Evolutionary conservation across 2,113 vertebrate species (phyloP), one percentile per base, ranked within the genome.

Genomic region (Alligator mississippiensis): DNA sequence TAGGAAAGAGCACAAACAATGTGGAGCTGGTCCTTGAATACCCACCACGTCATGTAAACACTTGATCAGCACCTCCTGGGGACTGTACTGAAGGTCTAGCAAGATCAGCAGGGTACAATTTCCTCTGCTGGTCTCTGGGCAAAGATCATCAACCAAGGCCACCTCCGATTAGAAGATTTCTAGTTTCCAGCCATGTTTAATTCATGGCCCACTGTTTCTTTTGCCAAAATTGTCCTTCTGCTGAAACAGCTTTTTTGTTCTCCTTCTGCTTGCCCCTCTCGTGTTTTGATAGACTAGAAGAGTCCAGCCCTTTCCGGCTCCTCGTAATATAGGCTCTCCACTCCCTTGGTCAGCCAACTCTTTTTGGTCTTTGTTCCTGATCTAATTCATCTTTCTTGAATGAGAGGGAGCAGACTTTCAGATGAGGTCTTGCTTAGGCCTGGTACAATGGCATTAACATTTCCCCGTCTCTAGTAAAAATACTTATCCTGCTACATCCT

Each of bases 371-470:
- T 47, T 70, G 30, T 16, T 81, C 11, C 1, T 9, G 15, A 86
- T 62, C n/a, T 70, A 72, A 60, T 57, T 57, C 7, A 4, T 12
- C 28, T 62, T 64, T 38, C 16, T 62, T 62, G 38, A 81, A 18
- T 10, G 15, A 5, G 19, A 17, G n/a, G 68, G 27, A 77, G 14
- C 27, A 12, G 25, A 47, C 3, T 21, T 18, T 12, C 82, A 17
- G 19, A 0, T 64, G 47, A 47, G 11, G 10, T 47, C 19, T 55
- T 25, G 60, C 74, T 79, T 63, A 82, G 59, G 59, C 64, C 77
- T 74, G 0, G 0, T 72, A 27, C 34, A 28, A 28, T 14, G 47
- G 4, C 63, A 63, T 4, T 5, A 4, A 15, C 27, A 25, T 18
- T 81, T 84, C 86, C 68, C 21, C 76, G 25, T 59, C 84, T 79